phyloP scores from a whole-genome alignment of 2,113 vertebrate genomes.

The Hipposideros armiger region DNA sequence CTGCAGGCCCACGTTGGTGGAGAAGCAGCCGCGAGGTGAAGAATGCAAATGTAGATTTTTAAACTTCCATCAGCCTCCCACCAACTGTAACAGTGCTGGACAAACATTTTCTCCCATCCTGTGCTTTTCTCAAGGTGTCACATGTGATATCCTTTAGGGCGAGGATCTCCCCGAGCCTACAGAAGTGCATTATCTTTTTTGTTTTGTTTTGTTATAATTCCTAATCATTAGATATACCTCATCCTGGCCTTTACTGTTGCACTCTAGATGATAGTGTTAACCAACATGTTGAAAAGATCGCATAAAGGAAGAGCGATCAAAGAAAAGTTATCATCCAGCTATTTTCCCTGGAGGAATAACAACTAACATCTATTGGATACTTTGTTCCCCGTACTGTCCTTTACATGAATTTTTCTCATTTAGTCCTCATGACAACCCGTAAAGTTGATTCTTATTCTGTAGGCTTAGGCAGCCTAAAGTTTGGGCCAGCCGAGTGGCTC shows the following conservation, averaged over 20 bases:
- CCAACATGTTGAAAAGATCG: background rate
- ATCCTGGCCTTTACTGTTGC: background rate
- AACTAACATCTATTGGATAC: background rate
- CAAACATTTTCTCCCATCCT: background rate
- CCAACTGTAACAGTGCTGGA: background rate
- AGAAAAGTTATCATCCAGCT: background rate
- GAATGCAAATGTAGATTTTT: background rate
- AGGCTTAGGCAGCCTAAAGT: too few relatives aligned
- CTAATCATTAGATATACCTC: background rate
- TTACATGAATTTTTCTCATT: background rate
- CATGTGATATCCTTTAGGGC: background rate
- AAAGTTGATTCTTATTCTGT: background rate
- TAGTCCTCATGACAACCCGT: background rate
- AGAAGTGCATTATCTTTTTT: background rate
- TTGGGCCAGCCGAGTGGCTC: too few relatives aligned
- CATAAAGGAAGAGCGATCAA: background rate
- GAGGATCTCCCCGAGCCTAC: too few relatives aligned
- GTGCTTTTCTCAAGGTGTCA: background rate
- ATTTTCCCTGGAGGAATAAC: background rate
- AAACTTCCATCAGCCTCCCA: background rate
- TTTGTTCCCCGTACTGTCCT: background rate
- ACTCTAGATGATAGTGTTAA: background rate
- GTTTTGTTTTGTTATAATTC: background rate
- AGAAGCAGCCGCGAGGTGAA: constrained; percentile 89
- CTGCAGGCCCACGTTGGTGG: constrained; percentile 90